Evolutionary conservation across 1,140 invertebrate species (phyloP), one percentile per base, ranked within the genome.

Genomic region (Zaprionus inermis): DNA sequence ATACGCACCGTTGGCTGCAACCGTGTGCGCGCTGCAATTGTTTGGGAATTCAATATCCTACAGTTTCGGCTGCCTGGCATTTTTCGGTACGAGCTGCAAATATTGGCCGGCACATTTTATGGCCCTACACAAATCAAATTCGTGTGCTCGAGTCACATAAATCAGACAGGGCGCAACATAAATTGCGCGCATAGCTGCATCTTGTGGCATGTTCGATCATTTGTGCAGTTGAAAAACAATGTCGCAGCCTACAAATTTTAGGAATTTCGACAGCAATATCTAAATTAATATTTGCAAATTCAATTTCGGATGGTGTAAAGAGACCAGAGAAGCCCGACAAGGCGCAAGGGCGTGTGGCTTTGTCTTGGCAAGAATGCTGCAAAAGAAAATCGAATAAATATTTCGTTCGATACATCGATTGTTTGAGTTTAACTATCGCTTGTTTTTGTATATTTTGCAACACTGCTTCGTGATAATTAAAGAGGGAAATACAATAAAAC

Each of bases 1-100:
- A 84, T 86, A 84, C 82, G 81, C 81, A 85, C 81, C 82, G 81
- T 76, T 84, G 82, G 51, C 68, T 79, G 68, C 74, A 72, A 52
- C 51, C 60, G 46, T 64, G 58, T 67, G 65, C 41, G 65, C 41
- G 52, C 46, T 58, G 36, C 58, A 63, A 79, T 22, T 72, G 71
- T 81, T 57, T 74, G 10, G 64, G 63, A 74, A 76, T 83, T 83
- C 77, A 84, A 84, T 84, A 83, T 57, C 24, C 34, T 49, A 38
- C 46, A 55, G 12, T 2, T 7, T 34, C 44, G 30, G 64, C 41
- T 46, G 59, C 18, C 49, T 74, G 61, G 52, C n/a, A 12, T 46
- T 60, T 60, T 60, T 60, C 16, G 30, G 11, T 58, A 3, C 20
- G 14, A 22, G 18, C 11, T 30, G 24, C 55, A 51, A 59, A 59